These are phyloP conservation scores for Pandion haliaetus DNA, from an alignment of 2,113 vertebrate genomes.

Conservation along the genomic window DNA sequence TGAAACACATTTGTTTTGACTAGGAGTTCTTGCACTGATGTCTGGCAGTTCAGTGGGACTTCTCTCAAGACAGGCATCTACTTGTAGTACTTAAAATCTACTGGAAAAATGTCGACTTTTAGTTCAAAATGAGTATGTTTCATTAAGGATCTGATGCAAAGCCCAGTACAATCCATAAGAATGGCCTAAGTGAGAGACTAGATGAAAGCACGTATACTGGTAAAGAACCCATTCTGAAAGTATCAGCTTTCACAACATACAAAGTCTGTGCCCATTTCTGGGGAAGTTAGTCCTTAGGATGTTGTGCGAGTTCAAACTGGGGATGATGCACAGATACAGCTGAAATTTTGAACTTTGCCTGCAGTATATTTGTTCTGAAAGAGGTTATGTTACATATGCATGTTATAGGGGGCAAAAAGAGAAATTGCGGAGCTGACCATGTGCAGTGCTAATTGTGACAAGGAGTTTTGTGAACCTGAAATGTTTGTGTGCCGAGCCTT, in stretches of 20 bases:
- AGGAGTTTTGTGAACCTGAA: background rate
- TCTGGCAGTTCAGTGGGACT: background rate
- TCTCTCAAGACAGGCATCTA: background rate
- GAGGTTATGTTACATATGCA: background rate
- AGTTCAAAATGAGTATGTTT: background rate
- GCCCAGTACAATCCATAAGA: background rate
- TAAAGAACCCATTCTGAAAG: background rate
- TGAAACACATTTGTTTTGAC: background rate
- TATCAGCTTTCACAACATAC: background rate
- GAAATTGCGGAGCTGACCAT: background rate
- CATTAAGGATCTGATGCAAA: background rate
- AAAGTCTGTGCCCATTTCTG: background rate
- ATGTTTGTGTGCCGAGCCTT: background rate
- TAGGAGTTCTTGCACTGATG: background rate
- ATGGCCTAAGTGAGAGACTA: background rate
- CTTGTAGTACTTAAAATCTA: background rate
- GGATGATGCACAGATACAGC: no score
- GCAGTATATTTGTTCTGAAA: background rate
- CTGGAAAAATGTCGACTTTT: background rate
- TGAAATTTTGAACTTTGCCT: background rate
- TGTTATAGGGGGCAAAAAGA: background rate
- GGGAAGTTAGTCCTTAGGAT: background rate
- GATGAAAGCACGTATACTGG: background rate
- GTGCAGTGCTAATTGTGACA: background rate
- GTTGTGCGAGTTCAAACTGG: background rate